Conservation (phyloP, 37 sponge, comb jelly and placozoan genomes). For the Ianthella basta region DNA sequence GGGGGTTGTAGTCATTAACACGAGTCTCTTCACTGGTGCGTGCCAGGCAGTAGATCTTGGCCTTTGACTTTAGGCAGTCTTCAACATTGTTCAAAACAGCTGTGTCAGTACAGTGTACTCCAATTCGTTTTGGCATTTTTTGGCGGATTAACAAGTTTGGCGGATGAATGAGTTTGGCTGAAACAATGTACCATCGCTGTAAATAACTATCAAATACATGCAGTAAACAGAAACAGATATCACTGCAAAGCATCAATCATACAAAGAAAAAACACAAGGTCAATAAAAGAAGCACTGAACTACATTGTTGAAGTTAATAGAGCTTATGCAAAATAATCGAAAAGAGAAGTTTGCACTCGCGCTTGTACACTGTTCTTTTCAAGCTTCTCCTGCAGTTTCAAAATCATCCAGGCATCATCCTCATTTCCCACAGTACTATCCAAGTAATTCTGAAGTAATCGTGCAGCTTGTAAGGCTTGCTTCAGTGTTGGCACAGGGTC, state of each 20-base stretch:
- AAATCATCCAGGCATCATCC: not conserved
- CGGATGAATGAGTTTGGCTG: not conserved
- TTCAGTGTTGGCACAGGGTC: not conserved
- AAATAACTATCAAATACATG: too few relatives aligned
- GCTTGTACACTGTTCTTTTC: slow-evolving; percentile 7
- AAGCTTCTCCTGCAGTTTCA: slow-evolving; percentile 5
- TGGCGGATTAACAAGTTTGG: slow-evolving; percentile 24
- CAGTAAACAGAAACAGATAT: not conserved
- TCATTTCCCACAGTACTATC: slow-evolving; percentile 2
- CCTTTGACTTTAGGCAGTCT: too few relatives aligned
- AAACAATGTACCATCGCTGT: not conserved
- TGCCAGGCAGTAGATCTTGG: too few relatives aligned
- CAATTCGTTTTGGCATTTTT: slow-evolving; percentile 30
- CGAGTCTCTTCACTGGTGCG: too few relatives aligned
- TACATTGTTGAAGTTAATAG: not conserved
- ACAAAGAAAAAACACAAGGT: not conserved
- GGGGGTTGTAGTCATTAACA: too few relatives aligned
- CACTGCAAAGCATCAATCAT: not conserved
- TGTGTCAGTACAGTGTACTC: slow-evolving; percentile 12
- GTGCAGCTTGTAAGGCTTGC: slow-evolving; percentile 7
- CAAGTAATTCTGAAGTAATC: slow-evolving; percentile 5
- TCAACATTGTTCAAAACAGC: too few relatives aligned
- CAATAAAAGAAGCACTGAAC: not conserved
- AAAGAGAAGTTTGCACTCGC: not conserved
- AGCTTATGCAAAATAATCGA: not conserved